Percentiles rank a stretch among this genome's conserved stretches.
Evolutionary conservation across 2,797 vertebrate genomes (phyloP).

Genomic region (Spea hammondii): DNA sequence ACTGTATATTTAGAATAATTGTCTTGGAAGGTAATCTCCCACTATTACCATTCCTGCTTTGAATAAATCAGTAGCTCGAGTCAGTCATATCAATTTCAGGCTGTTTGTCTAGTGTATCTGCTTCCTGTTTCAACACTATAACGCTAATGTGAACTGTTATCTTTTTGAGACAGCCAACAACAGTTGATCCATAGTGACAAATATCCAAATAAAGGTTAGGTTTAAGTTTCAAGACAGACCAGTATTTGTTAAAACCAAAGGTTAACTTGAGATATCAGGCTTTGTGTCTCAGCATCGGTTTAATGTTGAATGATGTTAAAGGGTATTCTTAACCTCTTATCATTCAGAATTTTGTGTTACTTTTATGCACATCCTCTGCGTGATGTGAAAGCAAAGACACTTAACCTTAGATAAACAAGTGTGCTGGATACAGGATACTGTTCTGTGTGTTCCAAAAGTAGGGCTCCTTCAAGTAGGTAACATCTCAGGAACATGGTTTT

Average conservation of each 20-base stretch:
- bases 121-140: slow-evolving; percentile 32
- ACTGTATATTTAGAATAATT: too few relatives aligned
- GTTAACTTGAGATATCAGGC: slow-evolving; percentile 15
- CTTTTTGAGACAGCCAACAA: slow-evolving; percentile 15
- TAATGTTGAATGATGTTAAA: background rate
- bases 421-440: slow-evolving; percentile 31
- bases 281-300: background rate
- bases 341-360: slow-evolving; percentile 38
- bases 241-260: slow-evolving; percentile 16
- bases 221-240: slow-evolving; percentile 26
- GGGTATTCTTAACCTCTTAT: slow-evolving; percentile 36
- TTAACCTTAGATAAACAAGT: slow-evolving; percentile 40
- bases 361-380: background rate
- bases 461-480: background rate
- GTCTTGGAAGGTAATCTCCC: too few relatives aligned
- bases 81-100: slow-evolving; percentile 3
- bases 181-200: slow-evolving; percentile 15
- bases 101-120: slow-evolving; percentile 6
- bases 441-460: slow-evolving; percentile 10
- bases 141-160: slow-evolving; percentile 23
- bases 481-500: background rate
- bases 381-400: slow-evolving; percentile 51
- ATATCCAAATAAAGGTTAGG: slow-evolving; percentile 15
- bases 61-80: background rate
- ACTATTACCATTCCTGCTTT: background rate